phyloP scores from a whole-genome alignment of 1,140 invertebrate species.

The Vanessa tameamea region DNA sequence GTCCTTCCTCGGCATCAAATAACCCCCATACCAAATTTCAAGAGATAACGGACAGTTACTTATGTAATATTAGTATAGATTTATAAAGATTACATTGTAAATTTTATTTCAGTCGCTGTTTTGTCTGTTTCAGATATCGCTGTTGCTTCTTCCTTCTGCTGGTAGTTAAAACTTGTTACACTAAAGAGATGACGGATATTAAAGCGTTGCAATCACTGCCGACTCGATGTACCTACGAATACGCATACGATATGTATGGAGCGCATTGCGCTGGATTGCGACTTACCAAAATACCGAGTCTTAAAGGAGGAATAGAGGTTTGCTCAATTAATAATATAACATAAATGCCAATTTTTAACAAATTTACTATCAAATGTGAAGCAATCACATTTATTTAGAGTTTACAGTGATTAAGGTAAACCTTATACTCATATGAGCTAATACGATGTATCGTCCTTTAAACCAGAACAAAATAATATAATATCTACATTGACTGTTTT shows the following conservation, averaged over 20 bases:
- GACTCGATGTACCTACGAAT: slow-evolving; percentile 75
- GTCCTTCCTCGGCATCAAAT: too few species aligned
- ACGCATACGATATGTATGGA: slow-evolving; percentile 80
- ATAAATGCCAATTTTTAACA: not conserved
- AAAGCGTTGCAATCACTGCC: slow-evolving; percentile 56
- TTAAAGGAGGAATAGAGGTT: slow-evolving; percentile 81
- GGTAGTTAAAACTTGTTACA: slow-evolving; percentile 14
- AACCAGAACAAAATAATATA: too few species aligned
- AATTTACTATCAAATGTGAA: too few species aligned
- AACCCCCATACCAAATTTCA: too few species aligned
- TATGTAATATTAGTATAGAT: too few species aligned
- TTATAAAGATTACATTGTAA: not conserved
- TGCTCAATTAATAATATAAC: not conserved
- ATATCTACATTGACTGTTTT: too few species aligned
- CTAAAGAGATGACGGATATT: slow-evolving; percentile 64
- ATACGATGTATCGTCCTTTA: too few species aligned
- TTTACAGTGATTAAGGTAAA: too few species aligned
- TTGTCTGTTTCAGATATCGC: slow-evolving; percentile 6
- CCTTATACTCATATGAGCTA: too few species aligned
- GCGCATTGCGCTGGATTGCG: slow-evolving; percentile 79
- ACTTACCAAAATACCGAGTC: slow-evolving; percentile 79
- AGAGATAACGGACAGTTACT: too few species aligned
- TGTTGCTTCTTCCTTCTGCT: slow-evolving; percentile 27
- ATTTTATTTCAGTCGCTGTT: not conserved
- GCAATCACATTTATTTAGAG: too few species aligned